phyloP scores from a whole-genome alignment of 2,113 vertebrate species.

The Gambusia holbrooki region DNA sequence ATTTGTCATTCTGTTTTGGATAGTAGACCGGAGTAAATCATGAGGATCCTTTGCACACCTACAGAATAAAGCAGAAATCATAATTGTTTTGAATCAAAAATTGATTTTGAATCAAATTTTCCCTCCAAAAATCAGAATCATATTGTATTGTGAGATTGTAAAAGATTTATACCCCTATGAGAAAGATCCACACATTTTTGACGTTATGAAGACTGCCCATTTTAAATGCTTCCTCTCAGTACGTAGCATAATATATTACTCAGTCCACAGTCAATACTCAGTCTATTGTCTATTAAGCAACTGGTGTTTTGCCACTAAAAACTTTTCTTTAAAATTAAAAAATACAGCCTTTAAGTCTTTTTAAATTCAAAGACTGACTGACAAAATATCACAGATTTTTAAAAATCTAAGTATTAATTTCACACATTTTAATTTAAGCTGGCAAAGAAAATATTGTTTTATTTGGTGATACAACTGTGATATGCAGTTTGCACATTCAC shows the following conservation, averaged over 20 bases:
- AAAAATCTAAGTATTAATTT: background rate
- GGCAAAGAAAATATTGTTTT: background rate
- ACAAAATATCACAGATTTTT: no score
- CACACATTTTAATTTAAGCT: background rate
- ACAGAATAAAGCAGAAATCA: no score
- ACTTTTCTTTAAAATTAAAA: background rate
- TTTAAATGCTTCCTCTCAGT: constrained; percentile 1
- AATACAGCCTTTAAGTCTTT: background rate
- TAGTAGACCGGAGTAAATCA: no score
- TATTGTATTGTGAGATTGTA: no score
- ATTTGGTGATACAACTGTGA: no score
- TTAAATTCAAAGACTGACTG: background rate
- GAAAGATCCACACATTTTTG: constrained; percentile 1
- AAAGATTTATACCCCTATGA: background rate
- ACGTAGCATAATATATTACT: background rate
- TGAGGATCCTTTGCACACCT: no score
- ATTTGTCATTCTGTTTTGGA: no score
- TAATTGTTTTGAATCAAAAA: no score
- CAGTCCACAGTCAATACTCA: background rate
- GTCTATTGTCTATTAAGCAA: background rate
- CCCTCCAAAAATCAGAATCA: no score
- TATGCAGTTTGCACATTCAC: background rate
- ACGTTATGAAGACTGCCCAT: background rate
- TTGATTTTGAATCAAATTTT: no score
- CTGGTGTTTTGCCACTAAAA: background rate